Evolutionary conservation across 1,140 invertebrate species (phyloP), one percentile per base, ranked within the genome.

Genomic region (Drosophila mayri): DNA sequence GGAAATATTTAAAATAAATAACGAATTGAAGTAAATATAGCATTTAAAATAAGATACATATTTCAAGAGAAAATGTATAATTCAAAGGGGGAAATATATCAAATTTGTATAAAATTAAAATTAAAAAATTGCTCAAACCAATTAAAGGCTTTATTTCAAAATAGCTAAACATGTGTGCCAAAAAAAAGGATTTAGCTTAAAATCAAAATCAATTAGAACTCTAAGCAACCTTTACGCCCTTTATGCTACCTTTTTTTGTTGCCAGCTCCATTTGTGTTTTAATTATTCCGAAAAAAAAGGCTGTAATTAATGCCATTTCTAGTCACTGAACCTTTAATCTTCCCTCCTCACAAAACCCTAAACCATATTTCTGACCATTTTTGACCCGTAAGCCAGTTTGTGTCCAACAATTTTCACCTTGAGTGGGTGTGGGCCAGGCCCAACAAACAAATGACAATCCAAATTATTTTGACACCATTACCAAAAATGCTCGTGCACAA

Each of bases 401-500:
- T 58, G 49, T 37, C 55, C 43, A 74, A 44, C 47, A 38, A 16
- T 46, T 65, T 77, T 77, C 70, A 82, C 79, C 65, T 88, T 77
- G 44, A 58, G 25, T 11, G 35, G 60, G 59, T 9, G 52, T 62
- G 66, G 37, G 47, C 44, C 49, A 37, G 54, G 54, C 18, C 72
- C 28, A 30, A 30, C 28, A 83, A 88, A 88, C 77, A 88, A 88
- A 84, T 88, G 84, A 88, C 68, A 88, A 78, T 63, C 84, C 67
- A 81, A 88, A 88, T 88, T 88, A 90, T 90, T 90, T 90, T 85
- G 81, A 90, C 81, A 90, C 85, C 85, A 84, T 88, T 90, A 90
- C 81, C 85, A 38, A 81, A 83, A 82, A 67, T 58, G 68, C 63
- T 74, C 35, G 30, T 64, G 58, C 65, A 64, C 54, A 28, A 66